Evolutionary conservation across 2,888 invertebrate species (phyloP).

Genomic region (Andrena haemorrhoa): DNA sequence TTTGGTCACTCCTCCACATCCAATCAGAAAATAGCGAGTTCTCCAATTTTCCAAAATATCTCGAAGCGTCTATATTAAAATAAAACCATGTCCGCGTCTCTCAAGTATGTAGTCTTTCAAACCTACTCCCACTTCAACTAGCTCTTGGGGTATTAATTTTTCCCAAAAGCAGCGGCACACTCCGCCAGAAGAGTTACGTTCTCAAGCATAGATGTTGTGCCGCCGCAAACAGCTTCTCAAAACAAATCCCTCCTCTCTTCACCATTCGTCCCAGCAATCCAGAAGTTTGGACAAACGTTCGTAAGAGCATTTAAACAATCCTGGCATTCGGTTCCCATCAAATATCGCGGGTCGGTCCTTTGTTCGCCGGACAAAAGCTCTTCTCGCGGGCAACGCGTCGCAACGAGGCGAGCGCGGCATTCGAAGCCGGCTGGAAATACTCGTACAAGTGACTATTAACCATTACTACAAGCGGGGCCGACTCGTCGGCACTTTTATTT

Average conservation of each 20-base stretch:
- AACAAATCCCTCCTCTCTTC: not conserved
- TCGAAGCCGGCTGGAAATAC: constrained; percentile 45
- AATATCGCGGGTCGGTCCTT: constrained; percentile 35
- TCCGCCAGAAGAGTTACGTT: too few relatives aligned
- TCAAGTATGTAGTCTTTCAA: too few relatives aligned
- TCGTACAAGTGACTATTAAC: constrained; percentile 61
- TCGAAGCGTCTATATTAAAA: too few relatives aligned
- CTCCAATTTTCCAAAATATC: too few relatives aligned
- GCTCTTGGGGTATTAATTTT: too few relatives aligned
- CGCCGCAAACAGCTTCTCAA: not conserved
- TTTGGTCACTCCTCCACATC: too few relatives aligned
- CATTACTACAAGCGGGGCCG: constrained; percentile 43
- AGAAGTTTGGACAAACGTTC: constrained; percentile 15
- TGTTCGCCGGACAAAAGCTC: constrained; percentile 26
- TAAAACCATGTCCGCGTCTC: too few relatives aligned
- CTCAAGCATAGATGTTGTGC: not conserved
- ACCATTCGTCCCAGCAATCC: too few relatives aligned
- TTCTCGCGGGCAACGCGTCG: constrained; percentile 6
- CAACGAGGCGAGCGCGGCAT: constrained; percentile 33
- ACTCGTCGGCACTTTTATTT: constrained; percentile 66
- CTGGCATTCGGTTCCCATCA: constrained; percentile 22
- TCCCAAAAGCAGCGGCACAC: too few relatives aligned
- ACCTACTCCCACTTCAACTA: too few relatives aligned
- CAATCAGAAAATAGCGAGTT: too few relatives aligned
- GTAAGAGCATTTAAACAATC: constrained; percentile 21